Base-by-base conservation (phyloP, 2,797 vertebrate genomes). In the Chromis chromis region DNA sequence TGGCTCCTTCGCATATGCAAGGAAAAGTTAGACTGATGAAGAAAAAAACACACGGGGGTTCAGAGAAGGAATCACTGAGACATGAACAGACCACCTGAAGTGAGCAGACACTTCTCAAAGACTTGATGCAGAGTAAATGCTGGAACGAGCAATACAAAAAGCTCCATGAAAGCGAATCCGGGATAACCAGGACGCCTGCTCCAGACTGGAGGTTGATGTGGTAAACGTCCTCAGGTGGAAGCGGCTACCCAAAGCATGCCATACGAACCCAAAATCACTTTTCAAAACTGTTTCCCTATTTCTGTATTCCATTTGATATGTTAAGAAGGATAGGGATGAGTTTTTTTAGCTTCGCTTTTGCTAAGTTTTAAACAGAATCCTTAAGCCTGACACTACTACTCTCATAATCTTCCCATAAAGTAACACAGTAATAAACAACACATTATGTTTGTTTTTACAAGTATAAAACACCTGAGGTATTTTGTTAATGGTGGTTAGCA, bases 1-100 rank as follows among this genome's bases (percentile, higher is more conserved):
- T 86, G 88, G 87, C 87, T 91, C 92, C 88, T 91, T 88, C 88
- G 84, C 93, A 96, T 95, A 96, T 95, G 95, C 94, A 96, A 96
- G 94, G 78, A 94, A 96, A 97, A 96, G 91, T 94, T 89, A 95
- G 91, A 53, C 83, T 93, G 85, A 95, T 92, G 90, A 93, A 93
- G 92, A 83, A 83, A 83, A n/a, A 90, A 88, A 85, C 49, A 78
- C 63, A 66, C 1, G 27, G 85, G 84, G 66, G 59, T 71, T 82
- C 69, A 70, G 78, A 86, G 82, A 75, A 84, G 78, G 82, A 91
- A 88, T 88, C 88, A 92, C 85, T 90, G 85, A 93, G 86, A 92
- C 88, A 90, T 91, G 84, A 88, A 92, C 82, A 83, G 81, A 83
- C 83, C 79, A 86, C 85, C 82, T 91, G 86, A 89, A 86, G 83